phyloP scores from a whole-genome alignment of 2,888 invertebrate species.

The Phortica magna region DNA sequence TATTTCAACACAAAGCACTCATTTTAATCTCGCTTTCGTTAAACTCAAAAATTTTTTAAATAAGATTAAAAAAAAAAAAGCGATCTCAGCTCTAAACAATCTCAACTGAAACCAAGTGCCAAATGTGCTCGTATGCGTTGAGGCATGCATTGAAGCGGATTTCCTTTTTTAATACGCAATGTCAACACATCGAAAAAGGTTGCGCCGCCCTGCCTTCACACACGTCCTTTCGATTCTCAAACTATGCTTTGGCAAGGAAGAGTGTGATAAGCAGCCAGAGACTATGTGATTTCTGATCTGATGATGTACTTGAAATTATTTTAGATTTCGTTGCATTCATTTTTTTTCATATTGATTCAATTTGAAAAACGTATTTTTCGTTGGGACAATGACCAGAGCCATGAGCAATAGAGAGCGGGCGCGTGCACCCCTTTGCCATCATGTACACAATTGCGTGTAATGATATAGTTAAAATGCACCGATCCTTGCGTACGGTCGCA shows the following conservation, averaged over 20 bases:
- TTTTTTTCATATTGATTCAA: slow-evolving; percentile 23
- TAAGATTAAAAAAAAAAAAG: slow-evolving; percentile 66
- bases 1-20: slow-evolving; percentile 41
- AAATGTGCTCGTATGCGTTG: slow-evolving; percentile 46
- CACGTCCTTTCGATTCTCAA: neutral
- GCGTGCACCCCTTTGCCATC: slow-evolving; percentile 51
- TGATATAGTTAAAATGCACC: slow-evolving; percentile 54
- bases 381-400: slow-evolving; percentile 20
- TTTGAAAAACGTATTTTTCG: slow-evolving; percentile 8
- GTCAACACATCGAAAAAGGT: slow-evolving; percentile 58
- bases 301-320: slow-evolving; percentile 39
- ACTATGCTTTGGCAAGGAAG: slow-evolving; percentile 23
- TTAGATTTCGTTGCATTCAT: slow-evolving; percentile 28
- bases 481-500: slow-evolving; percentile 7
- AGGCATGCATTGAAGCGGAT: slow-evolving; percentile 71
- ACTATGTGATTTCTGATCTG: slow-evolving; percentile 44
- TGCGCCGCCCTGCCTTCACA: neutral
- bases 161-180: slow-evolving; percentile 66
- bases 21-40: slow-evolving; percentile 45
- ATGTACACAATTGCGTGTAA: slow-evolving; percentile 63
- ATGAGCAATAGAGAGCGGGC: slow-evolving; percentile 44
- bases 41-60: slow-evolving; percentile 59
- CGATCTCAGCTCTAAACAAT: slow-evolving; percentile 39
- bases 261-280: slow-evolving; percentile 66
- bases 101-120: slow-evolving; percentile 18